Conservation (phyloP, 2,888 invertebrate species). For the Herminia tarsipennalis region DNA sequence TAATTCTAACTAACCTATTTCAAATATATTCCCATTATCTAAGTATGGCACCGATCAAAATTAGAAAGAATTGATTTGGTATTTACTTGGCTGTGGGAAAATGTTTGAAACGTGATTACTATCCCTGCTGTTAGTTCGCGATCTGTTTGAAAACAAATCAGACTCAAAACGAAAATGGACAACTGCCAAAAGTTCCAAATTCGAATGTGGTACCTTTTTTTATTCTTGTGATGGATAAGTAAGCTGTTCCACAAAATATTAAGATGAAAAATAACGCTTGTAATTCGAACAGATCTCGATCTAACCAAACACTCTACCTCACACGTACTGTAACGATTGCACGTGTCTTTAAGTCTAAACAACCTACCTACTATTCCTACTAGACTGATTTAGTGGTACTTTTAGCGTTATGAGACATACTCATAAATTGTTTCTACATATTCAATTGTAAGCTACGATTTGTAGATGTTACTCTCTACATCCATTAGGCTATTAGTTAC, state of each 20-base stretch:
- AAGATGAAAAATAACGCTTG: too few relatives aligned
- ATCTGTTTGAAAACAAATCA: slow-evolving; percentile 18
- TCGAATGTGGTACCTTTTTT: not conserved
- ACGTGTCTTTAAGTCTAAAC: slow-evolving; percentile 62
- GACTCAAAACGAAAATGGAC: not conserved
- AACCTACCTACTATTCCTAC: slow-evolving; percentile 73
- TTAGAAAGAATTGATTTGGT: too few relatives aligned
- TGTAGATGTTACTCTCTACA: slow-evolving; percentile 54
- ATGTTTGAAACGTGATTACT: slow-evolving; percentile 30
- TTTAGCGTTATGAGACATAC: slow-evolving; percentile 66
- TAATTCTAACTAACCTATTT: slow-evolving; percentile 5
- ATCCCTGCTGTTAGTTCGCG: slow-evolving; percentile 20
- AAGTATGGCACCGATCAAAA: not conserved
- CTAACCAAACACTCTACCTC: slow-evolving; percentile 62
- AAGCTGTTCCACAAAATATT: too few relatives aligned
- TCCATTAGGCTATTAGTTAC: slow-evolving; percentile 50
- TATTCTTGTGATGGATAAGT: too few relatives aligned
- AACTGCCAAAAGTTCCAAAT: not conserved
- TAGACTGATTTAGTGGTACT: slow-evolving; percentile 83
- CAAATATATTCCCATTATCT: slow-evolving; percentile 29
- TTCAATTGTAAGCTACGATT: slow-evolving; percentile 63
- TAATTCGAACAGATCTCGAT: slow-evolving; percentile 39
- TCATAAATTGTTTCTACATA: slow-evolving; percentile 55
- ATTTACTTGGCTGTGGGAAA: slow-evolving; percentile 18
- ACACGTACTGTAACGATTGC: slow-evolving; percentile 65